Base-by-base conservation (phyloP, 2,797 vertebrate genomes). In the Pteronotus mesoamericanus region DNA sequence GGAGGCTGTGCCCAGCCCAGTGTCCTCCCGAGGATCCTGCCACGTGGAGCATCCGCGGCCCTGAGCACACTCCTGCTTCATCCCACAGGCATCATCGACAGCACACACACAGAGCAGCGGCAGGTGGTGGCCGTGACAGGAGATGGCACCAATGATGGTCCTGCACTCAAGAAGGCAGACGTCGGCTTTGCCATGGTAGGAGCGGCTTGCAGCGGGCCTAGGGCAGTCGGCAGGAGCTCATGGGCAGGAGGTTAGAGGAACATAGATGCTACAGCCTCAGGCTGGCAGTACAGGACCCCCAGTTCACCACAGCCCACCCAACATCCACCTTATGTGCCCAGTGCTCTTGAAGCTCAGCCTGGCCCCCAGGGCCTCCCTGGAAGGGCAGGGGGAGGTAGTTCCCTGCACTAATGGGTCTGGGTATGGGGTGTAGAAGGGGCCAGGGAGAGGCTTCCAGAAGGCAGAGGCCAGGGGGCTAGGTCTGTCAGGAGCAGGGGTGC, bases 91-190 rank as follows among this genome's bases (percentile, higher is more conserved):
- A 99, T 99, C 96, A 99, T 99, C 97, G 99, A 99, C 99, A 99
- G 99, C 98, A 99, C 99, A 0, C 98, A 99, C 97, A 98, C 98
- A 9, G 99, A 99, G 5, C 99, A 99, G 98, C 99, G 99, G 94
- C 99, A 99, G 98, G 99, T 99, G 95, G 99, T 99, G 68, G 99
- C 99, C 15, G 99, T 99, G 97, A 99, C 99, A 0, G 99, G 99
- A 12, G 99, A 99, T 2, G 99, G 99, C 74, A 99, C 99, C 97
- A 99, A 99, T 1, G 99, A 99, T 10, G 99, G 99, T 84, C 99
- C 99, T 48, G 99, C 99, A 1, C 98, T 99, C 75, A 99, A 99
- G 98, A 99, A 99, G 98, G 99, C 99, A 0, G 99, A 99, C 78
- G 99, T 99, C 42, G 99, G 99, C 91, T 99, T 99, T 82, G 99